Percentiles rank a stretch among this genome's conserved stretches.
Conservation (phyloP, 1,140 invertebrate species). For the Drosophila truncata region DNA sequence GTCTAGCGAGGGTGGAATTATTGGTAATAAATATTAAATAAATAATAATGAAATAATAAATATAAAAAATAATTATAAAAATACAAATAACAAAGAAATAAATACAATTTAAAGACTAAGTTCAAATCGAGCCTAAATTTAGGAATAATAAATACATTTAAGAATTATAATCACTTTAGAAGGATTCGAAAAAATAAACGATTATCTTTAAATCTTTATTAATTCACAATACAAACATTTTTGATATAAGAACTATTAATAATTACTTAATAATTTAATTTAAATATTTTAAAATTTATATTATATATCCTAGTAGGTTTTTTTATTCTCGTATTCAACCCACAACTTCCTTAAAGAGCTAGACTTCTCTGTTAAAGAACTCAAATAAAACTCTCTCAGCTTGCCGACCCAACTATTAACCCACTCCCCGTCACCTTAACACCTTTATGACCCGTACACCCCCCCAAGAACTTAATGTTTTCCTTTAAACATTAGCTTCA, state of each 20-base stretch:
- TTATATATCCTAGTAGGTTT: not conserved
- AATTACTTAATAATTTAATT: not conserved
- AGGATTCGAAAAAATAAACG: too few relatives aligned
- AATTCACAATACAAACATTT: not conserved
- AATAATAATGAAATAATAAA: too few relatives aligned
- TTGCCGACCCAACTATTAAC: constrained; percentile 21
- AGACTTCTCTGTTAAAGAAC: not conserved
- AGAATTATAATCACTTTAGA: too few relatives aligned
- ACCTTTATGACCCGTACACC: not conserved
- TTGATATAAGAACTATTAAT: not conserved
- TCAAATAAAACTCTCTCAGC: not conserved
- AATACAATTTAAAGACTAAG: not conserved
- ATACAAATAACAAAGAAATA: too few relatives aligned
- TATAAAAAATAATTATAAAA: too few relatives aligned
- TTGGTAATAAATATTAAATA: not conserved
- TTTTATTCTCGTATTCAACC: not conserved
- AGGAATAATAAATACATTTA: not conserved
- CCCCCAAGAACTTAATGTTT: constrained; percentile 23
- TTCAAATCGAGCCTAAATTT: not conserved
- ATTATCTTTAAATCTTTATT: not conserved
- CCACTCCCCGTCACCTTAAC: not conserved
- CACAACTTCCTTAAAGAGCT: not conserved
- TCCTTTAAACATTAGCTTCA: constrained; percentile 29
- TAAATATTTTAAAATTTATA: rapidly evolving
- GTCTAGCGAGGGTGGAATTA: not conserved